phyloP scores from a whole-genome alignment of 2,113 vertebrate genomes.

The Epinephelus fuscoguttatus region DNA sequence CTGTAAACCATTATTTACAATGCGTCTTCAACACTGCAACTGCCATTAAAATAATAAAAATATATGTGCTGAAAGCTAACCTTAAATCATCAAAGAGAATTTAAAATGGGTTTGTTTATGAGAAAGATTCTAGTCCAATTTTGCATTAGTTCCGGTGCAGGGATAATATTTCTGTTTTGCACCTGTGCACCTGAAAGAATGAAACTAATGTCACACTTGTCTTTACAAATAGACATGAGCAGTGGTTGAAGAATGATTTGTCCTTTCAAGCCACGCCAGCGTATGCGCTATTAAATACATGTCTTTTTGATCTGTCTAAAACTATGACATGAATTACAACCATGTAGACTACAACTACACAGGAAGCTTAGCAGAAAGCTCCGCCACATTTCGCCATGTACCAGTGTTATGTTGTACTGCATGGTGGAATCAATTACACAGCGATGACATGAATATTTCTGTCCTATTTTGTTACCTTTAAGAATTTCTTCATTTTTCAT shows the following conservation, averaged over 20 bases:
- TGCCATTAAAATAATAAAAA: constrained; percentile 30
- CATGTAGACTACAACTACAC: constrained; percentile 47
- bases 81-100: constrained; percentile 29
- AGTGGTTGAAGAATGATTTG: constrained; percentile 66
- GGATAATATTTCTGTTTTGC: constrained; percentile 61
- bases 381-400: constrained; percentile 38
- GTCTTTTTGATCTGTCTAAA: constrained; percentile 64
- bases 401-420: constrained; percentile 30
- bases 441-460: constrained; percentile 31
- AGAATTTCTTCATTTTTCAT: not conserved
- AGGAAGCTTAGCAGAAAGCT: constrained; percentile 58
- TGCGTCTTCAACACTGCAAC: not conserved
- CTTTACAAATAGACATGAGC: constrained; percentile 79
- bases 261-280: constrained; percentile 67
- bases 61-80: constrained; percentile 44
- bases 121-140: constrained; percentile 24
- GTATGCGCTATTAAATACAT: constrained; percentile 69
- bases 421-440: constrained; percentile 56
- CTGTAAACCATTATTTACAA: not conserved
- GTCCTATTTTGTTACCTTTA: constrained; percentile 1
- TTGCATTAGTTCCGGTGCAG: constrained; percentile 10
- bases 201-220: constrained; percentile 70
- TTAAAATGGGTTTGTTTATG: constrained; percentile 50
- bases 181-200: constrained; percentile 76
- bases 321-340: constrained; percentile 75